Evolutionary conservation across 2,113 vertebrate genomes (phyloP), one percentile per base, ranked within the genome.

Genomic region (Saguinus midas): DNA sequence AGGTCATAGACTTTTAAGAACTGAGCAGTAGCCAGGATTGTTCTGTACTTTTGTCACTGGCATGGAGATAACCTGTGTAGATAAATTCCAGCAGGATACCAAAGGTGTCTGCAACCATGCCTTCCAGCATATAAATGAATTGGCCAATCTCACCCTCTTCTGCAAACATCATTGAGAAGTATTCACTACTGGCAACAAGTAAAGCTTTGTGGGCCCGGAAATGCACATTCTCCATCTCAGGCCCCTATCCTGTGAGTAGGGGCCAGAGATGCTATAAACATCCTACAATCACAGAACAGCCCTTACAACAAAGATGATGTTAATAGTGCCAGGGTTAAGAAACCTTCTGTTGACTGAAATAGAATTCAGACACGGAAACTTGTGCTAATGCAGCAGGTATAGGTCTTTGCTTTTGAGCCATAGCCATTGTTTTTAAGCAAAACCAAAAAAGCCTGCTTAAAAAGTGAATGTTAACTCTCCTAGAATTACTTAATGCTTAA

Each of bases 131-230:
- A 93, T 99, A 99, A 66, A 99, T 81, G 0, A 99, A 99, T 91
- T 98, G 99, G 52, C 98, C 98, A 4, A 98, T 98, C 83, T 98
- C 99, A 9, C 98, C 98, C n/a, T 99, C 99, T 16, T 99, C 98
- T 0, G 99, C 99, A 98, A 99, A 99, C 99, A 99, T 99, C 98
- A 99, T 97, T 5, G 99, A 99, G 97, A 99, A 99, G 98, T 99
- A 99, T 27, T 99, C 99, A 9, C 99, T 99, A 98, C 99, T 99
- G 12, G 99, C 99, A 50, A 99, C 99, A n/a, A 99, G 99, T 95
- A 99, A 98, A 87, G 99, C 99, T 97, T 99, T 99, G 97, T 99
- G 99, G 3, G 99, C 99, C 98, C 99, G 99, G 98, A 99, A 99
- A 3, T 99, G 99, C 80, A 99, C 99, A 66, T 99, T 98, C 76